Evolutionary conservation across 2,797 vertebrate species (phyloP), one percentile per base, ranked within the genome.

Genomic region (Cyprinella venusta): DNA sequence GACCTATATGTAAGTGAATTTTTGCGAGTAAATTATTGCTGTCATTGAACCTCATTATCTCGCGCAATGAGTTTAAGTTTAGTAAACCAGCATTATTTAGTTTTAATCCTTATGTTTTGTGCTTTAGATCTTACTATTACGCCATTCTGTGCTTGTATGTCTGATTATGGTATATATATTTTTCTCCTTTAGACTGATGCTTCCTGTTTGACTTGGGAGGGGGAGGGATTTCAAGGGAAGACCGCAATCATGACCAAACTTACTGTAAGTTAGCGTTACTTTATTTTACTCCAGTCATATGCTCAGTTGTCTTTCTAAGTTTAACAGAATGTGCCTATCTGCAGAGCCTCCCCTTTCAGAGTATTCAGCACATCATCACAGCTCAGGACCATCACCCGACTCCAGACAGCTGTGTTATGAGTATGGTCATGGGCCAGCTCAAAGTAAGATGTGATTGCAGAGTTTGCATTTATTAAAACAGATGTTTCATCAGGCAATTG

Each of bases 121-220:
- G 52, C 3, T 42, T 50, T 21, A 64, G n/a, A n/a, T n/a, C n/a
- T n/a, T n/a, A 13, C 15, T 63, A 12, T 24, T 19, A 13, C 10
- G 26, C 3, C 8, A 30, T 82, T 59, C 30, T 36, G n/a, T 38
- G 30, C 12, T 8, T 38, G 0, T 45, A 9, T 40, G n/a, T 8
- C 0, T 74, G 64, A 24, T 79, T 59, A 40, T 79, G 15, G 13
- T 4, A 15, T 5, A 63, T 2, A 18, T 21, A 30, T 76, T 80
- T 85, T 54, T 68, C 45, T 63, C 67, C 33, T 56, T 54, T 72
- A 96, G 95, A 91, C 92, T 59, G 87, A 91, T 52, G 76, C 91
- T 4, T 95, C 95, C n/a, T 95, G 94, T 88, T 91, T 96, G 89
- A 94, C 95, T 0, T 96, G 95, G 94, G 95, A 96, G 91, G 94